Base-by-base conservation (phyloP, 2,888 invertebrate genomes). In the Maniola hyperantus region DNA sequence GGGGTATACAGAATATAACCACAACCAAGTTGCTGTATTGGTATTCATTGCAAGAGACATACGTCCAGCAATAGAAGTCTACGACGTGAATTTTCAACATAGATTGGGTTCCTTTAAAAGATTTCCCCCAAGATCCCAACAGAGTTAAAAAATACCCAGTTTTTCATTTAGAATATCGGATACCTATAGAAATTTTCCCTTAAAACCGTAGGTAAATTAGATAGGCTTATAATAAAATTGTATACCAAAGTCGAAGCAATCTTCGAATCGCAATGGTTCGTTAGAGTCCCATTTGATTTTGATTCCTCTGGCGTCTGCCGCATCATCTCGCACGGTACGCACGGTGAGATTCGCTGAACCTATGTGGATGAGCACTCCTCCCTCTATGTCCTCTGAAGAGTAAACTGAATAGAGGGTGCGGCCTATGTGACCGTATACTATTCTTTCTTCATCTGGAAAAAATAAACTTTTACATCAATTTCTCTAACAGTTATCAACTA, bases 211-310 rank as follows among this genome's bases (percentile, higher is more conserved):
- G 26, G 26, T 26, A 26, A 26, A 26, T 2, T 26, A 26, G 26
- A 26, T 26, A 26, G 8, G 36, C 0, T 39, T 39, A 39, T 46
- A 13, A 6, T 15, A 6, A 46, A 13, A 51, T 13, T 13, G 46
- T 76, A 80, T 77, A 85, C 90, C 88, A 71, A 94, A 89, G 74
- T 88, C 83, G 70, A 91, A 83, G 73, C 94, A 94, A 74, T 94
- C 94, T 66, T 92, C 89, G 18, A 92, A 77, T 59, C 91, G 81
- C 1, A 78, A 76, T 0, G 70, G 67, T 0, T 80, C 74, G 0
- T 77, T 72, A 0, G 85, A 82, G 5, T 84, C 78, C 92, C 92
- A 92, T 6, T 74, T 77, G 59, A 92, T 74, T 71, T 85, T 85
- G 67, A 92, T 81, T 2, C 88, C 90, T 60, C 85, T 81, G 0